Conservation (phyloP, 2,888 invertebrate genomes). For the Teleogryllus oceanicus region DNA sequence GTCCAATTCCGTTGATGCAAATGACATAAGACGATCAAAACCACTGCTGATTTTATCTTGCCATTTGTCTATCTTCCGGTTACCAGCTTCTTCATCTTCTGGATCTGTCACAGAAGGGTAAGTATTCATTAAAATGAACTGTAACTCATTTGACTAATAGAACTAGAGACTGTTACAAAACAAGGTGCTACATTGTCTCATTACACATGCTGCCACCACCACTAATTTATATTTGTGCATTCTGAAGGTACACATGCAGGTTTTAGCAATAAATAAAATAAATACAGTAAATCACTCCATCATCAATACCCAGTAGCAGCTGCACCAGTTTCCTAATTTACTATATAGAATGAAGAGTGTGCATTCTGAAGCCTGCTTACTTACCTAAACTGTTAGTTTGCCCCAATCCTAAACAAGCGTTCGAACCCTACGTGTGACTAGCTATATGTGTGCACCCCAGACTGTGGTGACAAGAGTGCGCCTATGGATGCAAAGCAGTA, state of each 20-base stretch:
- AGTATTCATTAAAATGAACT: not conserved
- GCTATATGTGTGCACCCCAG: slow-evolving; percentile 35
- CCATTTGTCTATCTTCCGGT: slow-evolving; percentile 76
- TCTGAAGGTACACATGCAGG: slow-evolving; percentile 18
- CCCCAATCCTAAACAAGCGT: slow-evolving; percentile 27
- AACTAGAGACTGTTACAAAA: not conserved
- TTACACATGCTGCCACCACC: slow-evolving; percentile 20
- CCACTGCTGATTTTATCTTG: slow-evolving; percentile 89
- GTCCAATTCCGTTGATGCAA: slow-evolving; percentile 87
- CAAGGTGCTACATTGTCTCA: not conserved
- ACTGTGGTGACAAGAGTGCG: slow-evolving; percentile 33
- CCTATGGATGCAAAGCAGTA: slow-evolving; percentile 38
- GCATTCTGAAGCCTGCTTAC: slow-evolving; percentile 22
- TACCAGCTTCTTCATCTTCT: slow-evolving; percentile 46
- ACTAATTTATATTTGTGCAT: not conserved
- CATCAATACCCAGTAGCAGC: not conserved
- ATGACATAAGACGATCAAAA: slow-evolving; percentile 89
- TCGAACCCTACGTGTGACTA: slow-evolving; percentile 31
- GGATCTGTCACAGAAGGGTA: slow-evolving; percentile 26
- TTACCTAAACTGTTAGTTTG: slow-evolving; percentile 30
- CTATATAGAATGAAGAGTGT: not conserved
- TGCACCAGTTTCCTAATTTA: not conserved
- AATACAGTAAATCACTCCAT: slow-evolving; percentile 2
- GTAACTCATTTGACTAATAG: too few relatives aligned
- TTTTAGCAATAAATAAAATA: not conserved